A percentile compares a stretch with the other conserved stretches of the same genome.
Evolutionary conservation across 2,113 vertebrate species (phyloP).

Genomic region (Xiphorhynchus elegans): DNA sequence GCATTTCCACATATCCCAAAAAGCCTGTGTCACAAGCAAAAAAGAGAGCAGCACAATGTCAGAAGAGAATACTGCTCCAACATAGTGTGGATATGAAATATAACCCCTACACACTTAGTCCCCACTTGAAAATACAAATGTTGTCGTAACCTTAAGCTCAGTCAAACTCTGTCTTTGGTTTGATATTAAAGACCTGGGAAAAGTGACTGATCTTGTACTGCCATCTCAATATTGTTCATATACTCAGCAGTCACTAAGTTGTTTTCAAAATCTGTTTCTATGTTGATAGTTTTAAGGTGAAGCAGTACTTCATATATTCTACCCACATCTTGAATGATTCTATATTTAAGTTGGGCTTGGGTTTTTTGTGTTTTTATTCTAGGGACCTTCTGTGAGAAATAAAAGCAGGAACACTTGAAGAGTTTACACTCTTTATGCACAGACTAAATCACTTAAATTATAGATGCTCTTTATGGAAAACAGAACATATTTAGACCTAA

Average conservation of each 20-base stretch:
- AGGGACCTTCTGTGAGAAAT: constrained; percentile 46
- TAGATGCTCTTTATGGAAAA: constrained; percentile 22
- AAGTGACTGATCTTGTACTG: constrained; percentile 10
- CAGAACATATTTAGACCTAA: neutral
- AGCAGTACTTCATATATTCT: constrained; percentile 19
- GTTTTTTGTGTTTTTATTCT: neutral
- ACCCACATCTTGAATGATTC: neutral
- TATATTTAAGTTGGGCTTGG: neutral
- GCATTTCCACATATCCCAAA: neutral
- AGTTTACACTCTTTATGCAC: constrained; percentile 11
- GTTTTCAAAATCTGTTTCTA: constrained; percentile 9
- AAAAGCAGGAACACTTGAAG: constrained; percentile 34
- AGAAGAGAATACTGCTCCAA: neutral
- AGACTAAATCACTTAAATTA: constrained; percentile 56
- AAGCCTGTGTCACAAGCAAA: neutral
- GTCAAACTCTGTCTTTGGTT: neutral
- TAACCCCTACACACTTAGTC: neutral
- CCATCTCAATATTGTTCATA: neutral
- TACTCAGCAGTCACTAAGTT: neutral
- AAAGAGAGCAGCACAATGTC: neutral
- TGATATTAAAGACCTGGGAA: constrained; percentile 1
- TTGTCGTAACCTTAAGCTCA: constrained; percentile 13
- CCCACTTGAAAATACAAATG: constrained; percentile 26
- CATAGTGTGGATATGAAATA: neutral
- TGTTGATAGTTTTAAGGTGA: constrained; percentile 38